Evolutionary conservation across 1,140 invertebrate species (phyloP).

Genomic region (Anthonomus grandis): DNA sequence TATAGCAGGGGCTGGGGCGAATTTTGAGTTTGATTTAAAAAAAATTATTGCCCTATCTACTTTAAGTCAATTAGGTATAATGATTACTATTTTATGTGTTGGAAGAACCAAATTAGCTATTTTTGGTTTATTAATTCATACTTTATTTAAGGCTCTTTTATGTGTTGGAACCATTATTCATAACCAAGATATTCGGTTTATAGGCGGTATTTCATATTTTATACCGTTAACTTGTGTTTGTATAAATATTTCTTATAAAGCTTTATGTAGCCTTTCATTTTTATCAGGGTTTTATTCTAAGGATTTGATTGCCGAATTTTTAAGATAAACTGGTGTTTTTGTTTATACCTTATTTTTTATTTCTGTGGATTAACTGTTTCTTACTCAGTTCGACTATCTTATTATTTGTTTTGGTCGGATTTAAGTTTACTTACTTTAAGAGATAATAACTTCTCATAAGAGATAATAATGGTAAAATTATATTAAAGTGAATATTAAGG

Average conservation of each 20-base stretch:
- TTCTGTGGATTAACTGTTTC: constrained; percentile 55
- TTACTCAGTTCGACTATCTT: constrained; percentile 56
- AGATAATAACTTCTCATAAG: no score
- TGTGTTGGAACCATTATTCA: constrained; percentile 61
- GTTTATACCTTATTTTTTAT: constrained; percentile 54
- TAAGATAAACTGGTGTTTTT: constrained; percentile 53
- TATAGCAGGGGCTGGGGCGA: constrained; percentile 57
- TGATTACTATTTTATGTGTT: constrained; percentile 58
- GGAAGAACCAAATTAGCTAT: constrained; percentile 52
- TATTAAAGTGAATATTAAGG: no score
- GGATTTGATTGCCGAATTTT: constrained; percentile 59
- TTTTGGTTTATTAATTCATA: constrained; percentile 62
- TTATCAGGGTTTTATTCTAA: constrained; percentile 64
- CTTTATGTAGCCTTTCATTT: constrained; percentile 58
- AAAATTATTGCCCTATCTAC: constrained; percentile 72
- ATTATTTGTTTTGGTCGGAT: constrained; percentile 51
- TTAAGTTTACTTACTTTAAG: constrained; percentile 50
- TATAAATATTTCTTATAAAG: constrained; percentile 54
- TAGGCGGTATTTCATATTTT: constrained; percentile 48
- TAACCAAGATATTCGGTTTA: constrained; percentile 62
- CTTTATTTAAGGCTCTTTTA: constrained; percentile 64
- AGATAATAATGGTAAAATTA: no score
- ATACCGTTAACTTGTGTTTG: constrained; percentile 50
- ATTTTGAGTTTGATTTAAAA: constrained; percentile 64
- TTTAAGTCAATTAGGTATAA: constrained; percentile 65